A percentile compares a stretch with the other conserved stretches of the same genome.
Evolutionary conservation across 2,888 invertebrate species (phyloP).

Genomic region (Epiperipatus broadwayi): DNA sequence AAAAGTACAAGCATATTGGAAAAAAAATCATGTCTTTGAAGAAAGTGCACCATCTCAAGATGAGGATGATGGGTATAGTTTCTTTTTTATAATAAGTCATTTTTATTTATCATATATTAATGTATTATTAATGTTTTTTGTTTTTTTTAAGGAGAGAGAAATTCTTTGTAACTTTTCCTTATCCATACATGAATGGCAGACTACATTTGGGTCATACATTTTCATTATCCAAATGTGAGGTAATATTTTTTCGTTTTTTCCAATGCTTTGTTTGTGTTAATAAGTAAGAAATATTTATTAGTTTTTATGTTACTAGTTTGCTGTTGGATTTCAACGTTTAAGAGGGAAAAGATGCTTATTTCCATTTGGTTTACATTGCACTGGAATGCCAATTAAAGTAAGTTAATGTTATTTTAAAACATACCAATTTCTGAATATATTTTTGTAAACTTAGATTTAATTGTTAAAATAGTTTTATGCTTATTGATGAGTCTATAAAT

Average conservation of each 20-base stretch:
- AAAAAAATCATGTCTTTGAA: slow-evolving; percentile 56
- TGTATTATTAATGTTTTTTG: slow-evolving; percentile 11
- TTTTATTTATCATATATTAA: slow-evolving; percentile 5
- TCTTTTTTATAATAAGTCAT: not conserved
- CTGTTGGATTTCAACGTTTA: slow-evolving; percentile 70
- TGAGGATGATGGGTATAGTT: slow-evolving; percentile 28
- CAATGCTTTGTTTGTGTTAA: slow-evolving; percentile 4
- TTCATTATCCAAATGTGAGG: slow-evolving; percentile 88
- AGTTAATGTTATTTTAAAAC: not conserved
- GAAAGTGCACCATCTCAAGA: slow-evolving; percentile 48
- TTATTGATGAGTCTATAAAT: too few species aligned
- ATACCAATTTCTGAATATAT: too few species aligned
- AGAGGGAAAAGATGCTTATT: slow-evolving; percentile 77
- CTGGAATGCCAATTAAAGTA: slow-evolving; percentile 93
- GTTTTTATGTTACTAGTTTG: slow-evolving; percentile 43
- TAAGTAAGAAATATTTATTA: slow-evolving; percentile 11
- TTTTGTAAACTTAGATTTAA: too few species aligned
- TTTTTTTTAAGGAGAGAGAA: slow-evolving; percentile 43
- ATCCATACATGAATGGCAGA: slow-evolving; percentile 97
- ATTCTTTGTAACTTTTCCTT: slow-evolving; percentile 85
- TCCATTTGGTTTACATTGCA: slow-evolving; percentile 96
- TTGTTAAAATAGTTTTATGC: too few species aligned
- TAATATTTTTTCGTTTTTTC: slow-evolving; percentile 27
- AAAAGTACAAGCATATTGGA: slow-evolving; percentile 69
- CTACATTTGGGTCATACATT: slow-evolving; percentile 95